These are phyloP conservation scores for Trissolcus brochymenae DNA, from an alignment of 2,888 invertebrate genomes.

Conservation along the genomic window DNA sequence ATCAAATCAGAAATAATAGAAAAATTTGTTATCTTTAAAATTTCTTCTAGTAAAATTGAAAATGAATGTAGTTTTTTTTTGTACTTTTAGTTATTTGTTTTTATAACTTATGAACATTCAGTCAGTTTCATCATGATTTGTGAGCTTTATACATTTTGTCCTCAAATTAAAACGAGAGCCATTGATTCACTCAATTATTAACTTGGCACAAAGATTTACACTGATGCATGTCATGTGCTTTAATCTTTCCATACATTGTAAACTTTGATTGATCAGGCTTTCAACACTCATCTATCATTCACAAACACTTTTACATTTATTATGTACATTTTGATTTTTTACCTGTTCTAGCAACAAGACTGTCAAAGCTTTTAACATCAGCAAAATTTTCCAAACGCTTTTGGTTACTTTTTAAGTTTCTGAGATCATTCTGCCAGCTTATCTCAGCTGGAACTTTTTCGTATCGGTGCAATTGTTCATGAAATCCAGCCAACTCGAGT, in stretches of 20 bases:
- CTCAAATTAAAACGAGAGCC: too few relatives aligned
- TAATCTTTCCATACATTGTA: too few relatives aligned
- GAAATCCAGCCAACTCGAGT: slow-evolving; percentile 61
- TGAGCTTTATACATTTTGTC: too few relatives aligned
- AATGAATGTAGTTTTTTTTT: too few relatives aligned
- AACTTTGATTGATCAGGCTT: not conserved
- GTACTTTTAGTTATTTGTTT: too few relatives aligned
- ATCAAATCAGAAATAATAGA: too few relatives aligned
- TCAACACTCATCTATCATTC: not conserved
- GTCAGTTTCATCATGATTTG: too few relatives aligned
- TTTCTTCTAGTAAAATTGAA: too few relatives aligned
- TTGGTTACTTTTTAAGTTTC: slow-evolving; percentile 33
- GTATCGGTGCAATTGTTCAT: slow-evolving; percentile 61
- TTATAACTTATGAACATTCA: too few relatives aligned
- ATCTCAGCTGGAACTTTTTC: slow-evolving; percentile 48
- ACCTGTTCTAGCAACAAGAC: slow-evolving; percentile 70
- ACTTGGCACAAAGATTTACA: too few relatives aligned
- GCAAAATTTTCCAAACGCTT: slow-evolving; percentile 54
- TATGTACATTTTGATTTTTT: slow-evolving; percentile 8
- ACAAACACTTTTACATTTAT: not conserved
- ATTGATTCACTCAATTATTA: not conserved
- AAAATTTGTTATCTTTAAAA: too few relatives aligned
- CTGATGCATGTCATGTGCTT: too few relatives aligned
- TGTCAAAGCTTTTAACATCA: slow-evolving; percentile 65
- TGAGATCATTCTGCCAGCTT: slow-evolving; percentile 7